Evolutionary conservation across 1,140 invertebrate species (phyloP), one percentile per base, ranked within the genome.

Genomic region (Ips typographus): DNA sequence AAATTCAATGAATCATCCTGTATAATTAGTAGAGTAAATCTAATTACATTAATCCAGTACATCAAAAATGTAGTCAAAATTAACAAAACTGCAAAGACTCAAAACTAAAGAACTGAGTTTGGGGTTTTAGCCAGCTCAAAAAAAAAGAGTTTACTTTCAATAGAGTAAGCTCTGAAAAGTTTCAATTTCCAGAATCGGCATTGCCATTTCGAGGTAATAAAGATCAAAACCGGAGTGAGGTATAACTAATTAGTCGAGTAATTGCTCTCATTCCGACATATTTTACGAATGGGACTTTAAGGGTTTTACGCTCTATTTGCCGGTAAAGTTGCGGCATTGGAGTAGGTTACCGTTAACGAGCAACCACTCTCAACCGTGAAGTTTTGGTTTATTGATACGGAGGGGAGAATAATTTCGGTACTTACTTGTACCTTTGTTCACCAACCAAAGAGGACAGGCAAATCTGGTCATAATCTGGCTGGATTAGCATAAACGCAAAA

Each of bases 231-330:
- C 38, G 3, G n/a, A 56, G n/a, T 56, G 22, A 38, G 53, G 2
- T 56, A 56, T 56, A 56, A 56, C 53, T 56, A n/a, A 56, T 56
- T 56, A 56, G 38, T n/a, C 53, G 22, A 56, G n/a, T 56, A 56
- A 56, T 56, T 56, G 53, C 53, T 56, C 53, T 37, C 53, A 56
- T 56, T 56, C n/a, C n/a, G 53, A 56, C 53, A 56, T 56, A 56
- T 56, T 56, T 56, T 56, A 56, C 53, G 38, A 56, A 56, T 56
- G 53, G 53, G 53, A 56, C 53, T 56, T 56, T 56, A 36, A 56
- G 53, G 38, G 22, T 39, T 56, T 56, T 56, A 40, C 37, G 53
- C 53, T 56, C 53, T 39, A 56, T 56, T 56, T 39, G n/a, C 7
- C n/a, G 53, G n/a, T 7, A 38, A 56, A 56, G 38, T 56, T 56